These are phyloP conservation scores for Strigops habroptila DNA, from an alignment of 2,113 vertebrate genomes.

Conservation along the genomic window DNA sequence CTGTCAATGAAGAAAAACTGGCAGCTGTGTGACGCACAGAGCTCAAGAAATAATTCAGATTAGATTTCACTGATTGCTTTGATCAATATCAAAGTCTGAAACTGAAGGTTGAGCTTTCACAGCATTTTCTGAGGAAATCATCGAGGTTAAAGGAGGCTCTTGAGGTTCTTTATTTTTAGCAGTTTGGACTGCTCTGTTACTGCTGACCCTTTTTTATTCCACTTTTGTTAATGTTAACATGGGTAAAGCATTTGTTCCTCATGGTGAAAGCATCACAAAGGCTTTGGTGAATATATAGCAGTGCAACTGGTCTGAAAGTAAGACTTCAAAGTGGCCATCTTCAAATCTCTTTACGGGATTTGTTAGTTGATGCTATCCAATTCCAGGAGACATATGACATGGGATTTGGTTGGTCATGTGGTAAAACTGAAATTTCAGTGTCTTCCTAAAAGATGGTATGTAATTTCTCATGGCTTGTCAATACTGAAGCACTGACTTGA, in stretches of 20 bases:
- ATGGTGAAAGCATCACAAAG: neutral
- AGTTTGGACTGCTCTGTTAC: neutral
- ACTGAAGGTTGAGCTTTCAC: neutral
- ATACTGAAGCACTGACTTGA: neutral
- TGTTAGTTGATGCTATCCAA: accelerated
- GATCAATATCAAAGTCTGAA: neutral
- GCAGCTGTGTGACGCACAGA: neutral
- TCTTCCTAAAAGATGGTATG: neutral
- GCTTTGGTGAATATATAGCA: neutral
- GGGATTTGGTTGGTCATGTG: neutral
- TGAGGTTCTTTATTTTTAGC: neutral
- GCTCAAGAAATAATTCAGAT: neutral
- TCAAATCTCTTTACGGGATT: neutral
- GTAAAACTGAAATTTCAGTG: neutral
- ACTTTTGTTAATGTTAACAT: neutral
- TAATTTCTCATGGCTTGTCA: neutral
- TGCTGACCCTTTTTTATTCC: neutral
- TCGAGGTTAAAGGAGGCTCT: neutral
- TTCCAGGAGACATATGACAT: neutral
- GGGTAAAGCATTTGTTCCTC: neutral
- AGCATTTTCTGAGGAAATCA: neutral
- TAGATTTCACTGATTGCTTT: neutral
- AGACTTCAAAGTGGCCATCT: neutral
- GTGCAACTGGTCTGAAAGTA: neutral
- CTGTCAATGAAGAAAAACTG: neutral